These are phyloP conservation scores for Puntigrus tetrazona DNA, from an alignment of 2,113 vertebrate species.

Conservation along the genomic window DNA sequence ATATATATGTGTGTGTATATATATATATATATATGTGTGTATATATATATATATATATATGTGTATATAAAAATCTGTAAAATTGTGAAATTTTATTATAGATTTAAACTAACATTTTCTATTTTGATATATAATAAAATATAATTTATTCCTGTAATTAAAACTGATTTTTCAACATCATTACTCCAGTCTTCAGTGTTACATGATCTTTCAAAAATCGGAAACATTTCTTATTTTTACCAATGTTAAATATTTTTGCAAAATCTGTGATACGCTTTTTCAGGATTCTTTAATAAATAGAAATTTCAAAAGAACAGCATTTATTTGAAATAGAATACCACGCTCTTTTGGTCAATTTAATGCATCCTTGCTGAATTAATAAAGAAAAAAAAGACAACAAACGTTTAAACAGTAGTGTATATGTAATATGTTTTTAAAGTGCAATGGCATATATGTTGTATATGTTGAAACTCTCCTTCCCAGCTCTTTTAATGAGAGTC, in stretches of 20 bases:
- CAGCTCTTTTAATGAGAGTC: background rate
- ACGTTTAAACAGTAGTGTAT: background rate
- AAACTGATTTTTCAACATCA: background rate
- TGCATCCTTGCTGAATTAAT: background rate
- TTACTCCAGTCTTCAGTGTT: no score
- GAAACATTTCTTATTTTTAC: background rate
- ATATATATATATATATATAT: background rate
- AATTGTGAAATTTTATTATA: no score
- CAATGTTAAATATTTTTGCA: background rate
- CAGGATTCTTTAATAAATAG: background rate
- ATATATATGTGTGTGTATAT: no score
- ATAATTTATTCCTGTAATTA: background rate
- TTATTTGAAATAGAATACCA: background rate
- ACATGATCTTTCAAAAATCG: background rate
- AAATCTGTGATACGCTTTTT: background rate
- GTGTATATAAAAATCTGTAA: no score
- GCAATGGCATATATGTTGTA: background rate
- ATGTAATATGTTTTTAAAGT: background rate
- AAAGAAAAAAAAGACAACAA: background rate
- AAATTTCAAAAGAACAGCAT: background rate
- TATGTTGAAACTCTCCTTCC: background rate
- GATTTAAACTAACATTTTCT: no score
- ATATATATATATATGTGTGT: background rate
- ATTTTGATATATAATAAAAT: background rate
- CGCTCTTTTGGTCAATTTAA: background rate